Conservation (phyloP, 2,888 invertebrate species). For the Malachius bipustulatus region DNA sequence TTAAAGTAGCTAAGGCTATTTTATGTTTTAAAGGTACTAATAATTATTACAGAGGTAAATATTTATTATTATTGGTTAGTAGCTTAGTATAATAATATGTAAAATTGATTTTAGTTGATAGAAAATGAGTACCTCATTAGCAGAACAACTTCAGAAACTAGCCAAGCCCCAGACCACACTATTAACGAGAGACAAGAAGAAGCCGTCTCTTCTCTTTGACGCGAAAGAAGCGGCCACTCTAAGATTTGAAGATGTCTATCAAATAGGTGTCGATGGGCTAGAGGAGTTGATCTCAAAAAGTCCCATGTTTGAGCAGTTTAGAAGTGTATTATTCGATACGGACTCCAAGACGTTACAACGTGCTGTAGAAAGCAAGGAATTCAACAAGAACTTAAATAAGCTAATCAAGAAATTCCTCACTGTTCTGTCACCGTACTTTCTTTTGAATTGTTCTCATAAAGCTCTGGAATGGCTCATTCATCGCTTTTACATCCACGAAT, state of each 20-base stretch:
- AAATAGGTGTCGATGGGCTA: conserved; percentile 77
- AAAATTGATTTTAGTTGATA: too few species aligned
- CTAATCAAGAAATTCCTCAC: conserved; percentile 69
- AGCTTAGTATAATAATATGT: too few species aligned
- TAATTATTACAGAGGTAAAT: too few species aligned
- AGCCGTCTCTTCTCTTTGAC: conserved; percentile 78
- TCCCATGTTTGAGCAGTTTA: conserved; percentile 58
- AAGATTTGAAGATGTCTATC: conserved; percentile 72
- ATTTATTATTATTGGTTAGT: too few species aligned
- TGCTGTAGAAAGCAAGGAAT: conserved; percentile 58
- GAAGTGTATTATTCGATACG: conserved; percentile 62
- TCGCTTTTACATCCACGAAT: conserved; percentile 78
- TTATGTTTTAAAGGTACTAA: too few species aligned
- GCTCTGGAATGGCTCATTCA: conserved; percentile 92
- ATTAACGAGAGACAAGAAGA: conserved; percentile 53
- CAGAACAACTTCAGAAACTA: conserved; percentile 64
- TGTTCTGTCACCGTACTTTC: conserved; percentile 77
- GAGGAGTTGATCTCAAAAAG: conserved; percentile 69
- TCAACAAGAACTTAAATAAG: conserved; percentile 64
- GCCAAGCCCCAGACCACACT: conserved; percentile 62
- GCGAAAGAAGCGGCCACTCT: conserved; percentile 80
- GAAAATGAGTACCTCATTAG: conserved; percentile 65
- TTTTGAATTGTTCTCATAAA: conserved; percentile 74
- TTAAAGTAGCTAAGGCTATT: too few species aligned
- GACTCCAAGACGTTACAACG: conserved; percentile 71